Evolutionary conservation across 2,113 vertebrate species (phyloP), one percentile per base, ranked within the genome.

Genomic region (Pandion haliaetus): DNA sequence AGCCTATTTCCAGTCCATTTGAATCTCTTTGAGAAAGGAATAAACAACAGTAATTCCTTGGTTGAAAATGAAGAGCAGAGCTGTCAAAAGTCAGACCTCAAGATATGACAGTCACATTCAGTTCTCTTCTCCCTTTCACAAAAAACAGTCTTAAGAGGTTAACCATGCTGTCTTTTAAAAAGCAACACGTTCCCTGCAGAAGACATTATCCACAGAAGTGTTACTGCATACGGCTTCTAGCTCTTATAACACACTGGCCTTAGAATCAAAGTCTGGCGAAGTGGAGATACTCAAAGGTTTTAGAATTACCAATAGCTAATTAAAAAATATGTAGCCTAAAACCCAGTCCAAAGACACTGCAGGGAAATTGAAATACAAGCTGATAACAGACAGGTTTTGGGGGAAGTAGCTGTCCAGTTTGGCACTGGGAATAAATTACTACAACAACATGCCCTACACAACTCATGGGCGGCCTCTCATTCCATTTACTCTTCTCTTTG

Each of bases 401-500:
- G n/a, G 58, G 32, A 95, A 50, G 40, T 11, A 38, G 19, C 25
- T 62, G 40, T 54, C 66, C 78, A 58, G 25, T 84, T 76, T 82
- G 57, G 66, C 61, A 54, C 61, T 49, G 40, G 40, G 36, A 88
- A 74, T 65, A 63, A 47, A 49, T 52, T 11, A 19, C 55, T 81
- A 36, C n/a, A 65, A 66, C 29, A 84, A 65, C 20, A 14, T 21
- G n/a, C 86, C 59, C 61, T 78, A 40, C 31, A 49, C 17, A 57
- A 86, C 61, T 29, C 18, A 34, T 12, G 11, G 54, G 32, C 0
- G 0, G 57, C 29, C 50, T 58, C 58, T 40, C 19, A 20, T 40
- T 61, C 18, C 50, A 61, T 80, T 79, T 55, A 63, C n/a, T 73
- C 50, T 83, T 87, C 49, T 79, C 62, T 89, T 95, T 66, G 49